phyloP scores from a whole-genome alignment of 2,888 invertebrate genomes.

The Caenorhabditis uteleia region DNA sequence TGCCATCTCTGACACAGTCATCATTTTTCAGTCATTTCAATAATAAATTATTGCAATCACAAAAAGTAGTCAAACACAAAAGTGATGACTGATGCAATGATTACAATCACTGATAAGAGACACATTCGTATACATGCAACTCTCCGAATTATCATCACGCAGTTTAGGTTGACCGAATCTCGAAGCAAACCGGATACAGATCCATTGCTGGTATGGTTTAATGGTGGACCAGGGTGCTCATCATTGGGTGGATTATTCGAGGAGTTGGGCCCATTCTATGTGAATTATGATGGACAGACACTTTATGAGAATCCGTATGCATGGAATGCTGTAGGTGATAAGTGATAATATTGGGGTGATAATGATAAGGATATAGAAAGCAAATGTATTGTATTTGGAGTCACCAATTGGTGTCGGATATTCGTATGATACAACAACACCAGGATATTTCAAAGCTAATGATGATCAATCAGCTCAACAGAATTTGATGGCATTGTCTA shows the following conservation, averaged over 20 bases:
- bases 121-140: not conserved
- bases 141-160: not conserved
- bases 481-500: slow-evolving; percentile 72
- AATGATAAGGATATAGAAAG: slow-evolving; percentile 66
- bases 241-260: slow-evolving; percentile 56
- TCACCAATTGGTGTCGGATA: slow-evolving; percentile 70
- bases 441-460: slow-evolving; percentile 41
- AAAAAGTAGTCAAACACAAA: slow-evolving; percentile 2
- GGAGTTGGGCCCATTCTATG: slow-evolving; percentile 71
- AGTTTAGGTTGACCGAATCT: slow-evolving; percentile 71
- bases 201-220: slow-evolving; percentile 72
- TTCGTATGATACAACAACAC: slow-evolving; percentile 63
- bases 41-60: not conserved
- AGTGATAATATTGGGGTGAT: not conserved
- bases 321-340: slow-evolving; percentile 66
- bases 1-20: too few species aligned
- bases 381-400: slow-evolving; percentile 73
- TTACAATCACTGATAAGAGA: slow-evolving; percentile 1
- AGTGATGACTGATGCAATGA: slow-evolving; percentile 5
- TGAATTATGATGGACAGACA: slow-evolving; percentile 61
- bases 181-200: slow-evolving; percentile 69
- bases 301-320: slow-evolving; percentile 67
- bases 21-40: too few species aligned
- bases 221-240: slow-evolving; percentile 70
- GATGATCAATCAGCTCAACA: slow-evolving; percentile 65